Base-by-base conservation (phyloP, 2,888 invertebrate species). In the Metacarcinus magister region DNA sequence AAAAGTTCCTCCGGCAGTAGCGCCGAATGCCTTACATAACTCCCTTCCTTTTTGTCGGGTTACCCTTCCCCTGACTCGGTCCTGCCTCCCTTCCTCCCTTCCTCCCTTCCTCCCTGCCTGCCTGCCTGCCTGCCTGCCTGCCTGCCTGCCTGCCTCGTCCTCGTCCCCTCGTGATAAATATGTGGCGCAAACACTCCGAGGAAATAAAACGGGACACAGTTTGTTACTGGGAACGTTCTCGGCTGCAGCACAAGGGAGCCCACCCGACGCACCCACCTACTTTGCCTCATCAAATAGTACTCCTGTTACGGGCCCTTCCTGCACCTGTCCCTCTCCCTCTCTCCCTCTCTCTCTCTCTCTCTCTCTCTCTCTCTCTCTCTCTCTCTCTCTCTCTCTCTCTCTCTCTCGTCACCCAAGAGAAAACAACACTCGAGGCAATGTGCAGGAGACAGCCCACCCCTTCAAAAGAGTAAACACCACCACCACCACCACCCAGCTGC, bases 61-160 rank as follows among this genome's bases (percentile, higher is more conserved):
- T 60, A 46, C 92, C 90, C 87, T 60, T 92, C 92, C 67, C 82
- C 54, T 39, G 19, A 28, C 44, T 39, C 43, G 48, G 43, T 60
- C 90, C 92, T 44, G 92, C 91, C 67, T 67, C 90, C 95, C 82
- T 39, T 60, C 23, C 39, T 16, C 96, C 94, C 96, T 93, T 67
- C 39, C 87, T 94, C 90, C 75, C 94, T 95, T 91, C 43, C 92
- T 92, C 94, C 95, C 89, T 95, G 89, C 93, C 75, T 75, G 28
- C 60, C 28, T 95, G 89, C 48, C 89, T 46, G 82, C 75, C 94
- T 46, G 28, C 60, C 39, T 60, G 4, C 91, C n/a, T 94, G 10
- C 82, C 54, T 94, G 2, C 82, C 90, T 89, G 32, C 39, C 89
- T n/a, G 32, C 67, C 46, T 92, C 32, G 48, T 48, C 44, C 32